Base-by-base conservation (phyloP, 2,888 invertebrate species). In the Scaptomyza polygonia region DNA sequence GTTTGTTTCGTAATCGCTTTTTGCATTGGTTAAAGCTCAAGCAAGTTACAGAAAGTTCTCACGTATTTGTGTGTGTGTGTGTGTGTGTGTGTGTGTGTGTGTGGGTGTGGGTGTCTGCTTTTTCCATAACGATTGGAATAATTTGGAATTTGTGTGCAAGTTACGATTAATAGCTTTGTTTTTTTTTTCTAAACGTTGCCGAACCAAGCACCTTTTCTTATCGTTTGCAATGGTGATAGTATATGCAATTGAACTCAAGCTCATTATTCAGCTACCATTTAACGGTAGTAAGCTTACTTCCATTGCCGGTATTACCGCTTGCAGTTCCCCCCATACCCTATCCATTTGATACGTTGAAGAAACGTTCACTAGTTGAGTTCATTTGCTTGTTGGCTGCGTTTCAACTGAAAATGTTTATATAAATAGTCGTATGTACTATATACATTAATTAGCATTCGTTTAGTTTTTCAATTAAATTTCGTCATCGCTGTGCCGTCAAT, bases 371-470 rank as follows among this genome's bases (percentile, higher is more conserved):
- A 29, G 14, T 5, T 34, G 32, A 29, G 62, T 51, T 77, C 51
- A 47, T 52, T 73, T 57, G 65, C 40, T 66, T 49, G 18, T 70
- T 82, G 82, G 88, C 82, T 87, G 40, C 32, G 34, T 56, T 66
- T 73, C 82, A 87, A 79, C 70, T 79, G 88, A 83, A 82, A 79
- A 1, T 7, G 47, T 65, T 53, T 43, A 44, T 72, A 82, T 45
- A 49, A 18, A 51, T 25, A 52, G 12, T 18, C 36, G 9, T 14
- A n/a, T 16, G 8, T 12, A 32, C 25, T 48, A 14, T n/a, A 8
- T 56, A 43, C 12, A 7, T 45, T 62, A 34, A 56, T 53, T 68
- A 27, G 18, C 51, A 36, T 62, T 68, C 40, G 43, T 54, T 66
- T 68, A 43, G 43, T 56, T 66, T 36, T 57, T 63, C 72, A 75